Conservation (phyloP, 1,140 invertebrate species). For the Phthorimaea operculella region DNA sequence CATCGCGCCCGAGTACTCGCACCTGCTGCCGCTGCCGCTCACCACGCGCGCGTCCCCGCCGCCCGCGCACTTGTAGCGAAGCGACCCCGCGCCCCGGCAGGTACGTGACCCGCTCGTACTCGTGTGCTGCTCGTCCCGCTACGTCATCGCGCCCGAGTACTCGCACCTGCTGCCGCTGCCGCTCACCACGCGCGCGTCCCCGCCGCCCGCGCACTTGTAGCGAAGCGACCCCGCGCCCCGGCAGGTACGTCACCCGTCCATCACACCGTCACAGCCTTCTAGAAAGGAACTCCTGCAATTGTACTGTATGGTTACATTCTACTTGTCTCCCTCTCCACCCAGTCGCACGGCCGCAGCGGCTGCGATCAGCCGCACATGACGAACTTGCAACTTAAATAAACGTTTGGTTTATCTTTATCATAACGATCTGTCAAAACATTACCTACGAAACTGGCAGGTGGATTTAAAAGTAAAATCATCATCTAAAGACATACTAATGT, state of each 20-base stretch:
- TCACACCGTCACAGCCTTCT: too few species aligned
- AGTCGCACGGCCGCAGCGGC: too few species aligned
- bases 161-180: conserved; percentile 42
- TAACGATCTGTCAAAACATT: too few species aligned
- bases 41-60: conserved; percentile 43
- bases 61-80: conserved; percentile 58
- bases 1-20: conserved; percentile 45
- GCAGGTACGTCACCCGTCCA: conserved; percentile 26
- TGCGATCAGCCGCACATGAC: too few species aligned
- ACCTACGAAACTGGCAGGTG: too few species aligned
- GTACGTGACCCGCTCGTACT: conserved; percentile 30
- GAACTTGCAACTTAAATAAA: too few species aligned
- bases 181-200: conserved; percentile 38
- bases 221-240: conserved; percentile 40
- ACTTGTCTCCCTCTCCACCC: too few species aligned
- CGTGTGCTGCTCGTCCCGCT: conserved; percentile 46
- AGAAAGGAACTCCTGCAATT: too few species aligned
- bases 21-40: conserved; percentile 42
- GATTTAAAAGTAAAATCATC: too few species aligned
- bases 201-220: conserved; percentile 60
- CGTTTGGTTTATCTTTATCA: too few species aligned
- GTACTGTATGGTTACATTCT: too few species aligned
- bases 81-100: conserved; percentile 40
- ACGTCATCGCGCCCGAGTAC: conserved; percentile 48
- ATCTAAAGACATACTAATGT: too few species aligned